Evolutionary conservation across 2,888 invertebrate genomes (phyloP).

Genomic region (Andrena bucephala): DNA sequence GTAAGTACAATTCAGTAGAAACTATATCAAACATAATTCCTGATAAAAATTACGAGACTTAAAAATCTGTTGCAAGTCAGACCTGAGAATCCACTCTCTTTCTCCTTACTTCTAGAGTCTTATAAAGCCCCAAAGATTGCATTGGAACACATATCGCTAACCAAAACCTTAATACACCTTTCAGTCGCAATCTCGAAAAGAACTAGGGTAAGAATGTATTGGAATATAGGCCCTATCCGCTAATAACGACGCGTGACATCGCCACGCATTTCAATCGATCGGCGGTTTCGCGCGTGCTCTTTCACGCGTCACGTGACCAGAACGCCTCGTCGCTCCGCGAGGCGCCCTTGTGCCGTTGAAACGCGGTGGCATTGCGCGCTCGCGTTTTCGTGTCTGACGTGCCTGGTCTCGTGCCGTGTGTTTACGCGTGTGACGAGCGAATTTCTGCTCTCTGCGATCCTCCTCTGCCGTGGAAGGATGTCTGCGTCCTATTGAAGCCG

Average conservation of each 20-base stretch:
- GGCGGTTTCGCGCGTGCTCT: constrained; percentile 9
- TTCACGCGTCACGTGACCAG: constrained; percentile 57
- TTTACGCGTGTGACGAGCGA: constrained; percentile 9
- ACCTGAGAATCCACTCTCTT: no score
- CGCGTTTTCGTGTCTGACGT: not conserved
- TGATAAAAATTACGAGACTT: not conserved
- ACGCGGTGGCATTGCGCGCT: not conserved
- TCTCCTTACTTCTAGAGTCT: no score
- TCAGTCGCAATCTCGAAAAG: no score
- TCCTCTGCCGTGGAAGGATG: not conserved
- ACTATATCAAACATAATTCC: no score
- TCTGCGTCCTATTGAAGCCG: constrained; percentile 9
- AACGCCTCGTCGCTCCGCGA: constrained; percentile 9
- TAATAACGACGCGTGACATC: constrained; percentile 16
- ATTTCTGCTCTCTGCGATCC: no score
- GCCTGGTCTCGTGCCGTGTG: not conserved
- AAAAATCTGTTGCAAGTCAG: no score
- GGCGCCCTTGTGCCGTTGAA: constrained; percentile 17
- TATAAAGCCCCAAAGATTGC: no score
- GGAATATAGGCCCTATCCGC: no score
- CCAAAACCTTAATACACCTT: no score
- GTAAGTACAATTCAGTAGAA: no score
- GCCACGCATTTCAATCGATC: constrained; percentile 59
- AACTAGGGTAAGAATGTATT: no score
- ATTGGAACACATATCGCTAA: no score